Percentiles rank a stretch among this genome's conserved stretches.
These are phyloP conservation scores for Smutsia temminckii DNA, from an alignment of 2,797 vertebrate species.

Conservation along the genomic window DNA sequence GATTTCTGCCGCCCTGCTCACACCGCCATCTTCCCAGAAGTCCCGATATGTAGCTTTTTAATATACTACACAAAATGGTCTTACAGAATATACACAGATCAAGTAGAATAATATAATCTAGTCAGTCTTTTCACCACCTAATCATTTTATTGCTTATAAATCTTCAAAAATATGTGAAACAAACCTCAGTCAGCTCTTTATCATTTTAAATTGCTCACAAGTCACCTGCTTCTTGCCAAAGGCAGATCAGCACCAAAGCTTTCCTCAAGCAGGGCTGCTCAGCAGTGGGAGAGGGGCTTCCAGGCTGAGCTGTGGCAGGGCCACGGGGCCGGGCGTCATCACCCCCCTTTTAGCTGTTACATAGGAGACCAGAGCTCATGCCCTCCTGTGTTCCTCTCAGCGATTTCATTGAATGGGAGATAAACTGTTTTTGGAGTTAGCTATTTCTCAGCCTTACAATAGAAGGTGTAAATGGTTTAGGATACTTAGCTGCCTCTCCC, in stretches of 20 bases:
- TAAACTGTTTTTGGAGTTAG: background rate
- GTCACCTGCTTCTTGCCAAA: no score
- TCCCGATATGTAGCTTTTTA: background rate
- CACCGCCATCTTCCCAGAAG: no score
- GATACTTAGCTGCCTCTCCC: no score
- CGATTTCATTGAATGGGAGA: background rate
- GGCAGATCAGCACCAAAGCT: background rate
- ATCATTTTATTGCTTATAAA: background rate
- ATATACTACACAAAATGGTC: background rate
- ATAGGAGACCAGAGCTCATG: accelerated
- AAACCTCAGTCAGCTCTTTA: no score
- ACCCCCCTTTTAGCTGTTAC: accelerated
- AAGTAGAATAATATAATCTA: background rate
- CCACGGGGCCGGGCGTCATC: accelerated
- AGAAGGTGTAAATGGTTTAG: accelerated
- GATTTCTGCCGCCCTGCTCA: no score
- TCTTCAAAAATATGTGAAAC: background rate
- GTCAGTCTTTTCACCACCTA: background rate
- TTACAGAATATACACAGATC: background rate
- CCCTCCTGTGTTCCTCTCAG: background rate
- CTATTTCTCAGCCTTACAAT: background rate
- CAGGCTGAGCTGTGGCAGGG: accelerated
- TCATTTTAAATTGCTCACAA: background rate
- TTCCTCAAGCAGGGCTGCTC: accelerated
- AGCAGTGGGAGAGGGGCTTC: no score